Conservation (phyloP, 2,888 invertebrate species). For the Bombylius discolor region DNA sequence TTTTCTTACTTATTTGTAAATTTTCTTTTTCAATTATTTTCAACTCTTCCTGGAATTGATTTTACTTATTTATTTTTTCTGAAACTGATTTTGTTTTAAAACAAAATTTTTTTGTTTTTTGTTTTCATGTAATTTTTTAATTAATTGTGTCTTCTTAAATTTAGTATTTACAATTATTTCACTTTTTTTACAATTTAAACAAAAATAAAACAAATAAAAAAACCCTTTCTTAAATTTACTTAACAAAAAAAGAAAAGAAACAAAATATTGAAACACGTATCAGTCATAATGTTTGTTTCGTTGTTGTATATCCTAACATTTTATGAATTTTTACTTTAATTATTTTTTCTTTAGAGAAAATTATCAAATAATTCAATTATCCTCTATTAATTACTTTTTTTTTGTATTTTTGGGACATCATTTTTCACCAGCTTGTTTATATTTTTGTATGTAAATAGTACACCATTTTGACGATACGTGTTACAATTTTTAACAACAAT, state of each 20-base stretch:
- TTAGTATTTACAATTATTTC: constrained; percentile 6
- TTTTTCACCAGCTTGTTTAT: constrained; percentile 8
- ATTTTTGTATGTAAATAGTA: not conserved
- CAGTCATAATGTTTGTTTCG: not conserved
- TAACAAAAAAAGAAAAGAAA: constrained; percentile 7
- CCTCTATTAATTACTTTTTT: not conserved
- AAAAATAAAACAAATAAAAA: constrained; percentile 7
- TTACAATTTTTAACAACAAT: constrained; percentile 13
- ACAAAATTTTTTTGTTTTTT: constrained; percentile 16
- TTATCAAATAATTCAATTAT: not conserved
- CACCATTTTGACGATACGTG: constrained; percentile 12
- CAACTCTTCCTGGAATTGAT: too few species aligned
- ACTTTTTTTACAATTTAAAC: constrained; percentile 1
- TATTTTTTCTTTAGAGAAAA: too few species aligned
- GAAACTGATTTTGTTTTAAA: too few species aligned
- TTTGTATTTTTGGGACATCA: constrained; percentile 2
- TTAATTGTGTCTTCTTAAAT: constrained; percentile 6
- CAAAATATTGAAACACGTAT: constrained; percentile 15
- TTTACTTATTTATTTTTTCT: too few species aligned
- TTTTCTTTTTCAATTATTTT: too few species aligned
- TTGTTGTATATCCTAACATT: not conserved
- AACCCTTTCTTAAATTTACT: constrained; percentile 10
- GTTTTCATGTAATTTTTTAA: not conserved
- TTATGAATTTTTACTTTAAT: not conserved
- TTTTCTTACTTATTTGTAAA: too few species aligned